Conservation (phyloP, 37 sponge, comb jelly and placozoan genomes). For the Beroe forskalii region DNA sequence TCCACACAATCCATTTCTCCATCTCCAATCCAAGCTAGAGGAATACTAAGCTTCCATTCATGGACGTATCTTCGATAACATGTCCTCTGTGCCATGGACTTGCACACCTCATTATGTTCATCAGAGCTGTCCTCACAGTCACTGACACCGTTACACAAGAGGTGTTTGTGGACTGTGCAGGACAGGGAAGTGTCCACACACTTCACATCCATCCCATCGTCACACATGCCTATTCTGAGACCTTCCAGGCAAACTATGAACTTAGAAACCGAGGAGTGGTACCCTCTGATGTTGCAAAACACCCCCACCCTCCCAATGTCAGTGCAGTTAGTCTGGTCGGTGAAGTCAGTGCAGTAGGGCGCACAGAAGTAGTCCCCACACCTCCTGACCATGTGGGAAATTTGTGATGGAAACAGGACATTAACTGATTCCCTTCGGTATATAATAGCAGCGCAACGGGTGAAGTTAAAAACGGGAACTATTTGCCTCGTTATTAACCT, state of each 20-base stretch:
- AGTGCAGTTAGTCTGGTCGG: too few relatives aligned
- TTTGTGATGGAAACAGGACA: too few relatives aligned
- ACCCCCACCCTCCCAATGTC: neutral
- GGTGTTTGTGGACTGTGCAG: neutral
- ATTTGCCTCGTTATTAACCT: too few relatives aligned
- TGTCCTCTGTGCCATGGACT: neutral
- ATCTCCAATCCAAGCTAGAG: neutral
- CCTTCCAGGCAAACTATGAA: neutral
- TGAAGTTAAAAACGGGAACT: too few relatives aligned
- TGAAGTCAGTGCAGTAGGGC: too few relatives aligned
- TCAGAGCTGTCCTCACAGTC: neutral
- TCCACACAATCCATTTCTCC: neutral
- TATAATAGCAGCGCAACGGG: too few relatives aligned
- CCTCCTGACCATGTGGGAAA: too few relatives aligned
- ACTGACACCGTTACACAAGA: neutral
- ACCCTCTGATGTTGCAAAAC: neutral
- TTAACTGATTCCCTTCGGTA: too few relatives aligned
- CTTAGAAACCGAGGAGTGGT: conserved; percentile 1
- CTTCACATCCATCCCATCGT: neutral
- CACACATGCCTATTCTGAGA: neutral
- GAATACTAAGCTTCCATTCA: neutral
- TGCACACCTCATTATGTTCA: neutral
- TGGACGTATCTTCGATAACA: neutral
- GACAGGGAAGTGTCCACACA: neutral
- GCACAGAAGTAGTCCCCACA: too few relatives aligned